These are phyloP conservation scores for Antrozous pallidus DNA, from an alignment of 2,797 vertebrate genomes.

Conservation along the genomic window DNA sequence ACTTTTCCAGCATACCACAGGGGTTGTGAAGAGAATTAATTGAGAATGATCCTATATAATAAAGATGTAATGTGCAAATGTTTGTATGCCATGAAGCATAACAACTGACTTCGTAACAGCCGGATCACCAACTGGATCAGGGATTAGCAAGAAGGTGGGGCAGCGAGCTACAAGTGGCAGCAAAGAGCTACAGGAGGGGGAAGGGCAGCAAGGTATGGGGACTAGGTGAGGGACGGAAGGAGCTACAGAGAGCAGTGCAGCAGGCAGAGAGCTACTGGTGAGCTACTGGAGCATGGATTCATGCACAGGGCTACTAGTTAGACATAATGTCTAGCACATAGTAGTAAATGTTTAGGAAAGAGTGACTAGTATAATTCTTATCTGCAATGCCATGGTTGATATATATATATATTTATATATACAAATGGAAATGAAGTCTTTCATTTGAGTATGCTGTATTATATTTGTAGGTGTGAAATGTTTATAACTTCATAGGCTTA, in stretches of 20 bases:
- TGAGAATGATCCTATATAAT: background rate
- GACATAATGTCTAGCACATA: background rate
- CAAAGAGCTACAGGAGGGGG: too few species aligned
- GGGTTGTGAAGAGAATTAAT: background rate
- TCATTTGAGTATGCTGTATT: background rate
- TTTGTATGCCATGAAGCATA: too few species aligned
- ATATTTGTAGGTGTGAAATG: background rate
- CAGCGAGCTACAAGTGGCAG: too few species aligned
- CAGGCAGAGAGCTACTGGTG: too few species aligned
- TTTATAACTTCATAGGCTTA: background rate
- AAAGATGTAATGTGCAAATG: too few species aligned
- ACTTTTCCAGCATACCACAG: background rate
- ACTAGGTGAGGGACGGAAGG: too few species aligned
- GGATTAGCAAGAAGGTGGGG: too few species aligned
- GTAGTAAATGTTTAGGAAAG: background rate
- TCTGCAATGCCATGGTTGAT: background rate
- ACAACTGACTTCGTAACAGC: too few species aligned
- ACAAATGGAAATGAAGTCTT: background rate
- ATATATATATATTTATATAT: background rate
- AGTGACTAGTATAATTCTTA: background rate
- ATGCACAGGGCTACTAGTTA: background rate
- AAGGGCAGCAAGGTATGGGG: too few species aligned
- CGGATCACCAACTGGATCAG: too few species aligned
- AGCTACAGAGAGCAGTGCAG: too few species aligned
- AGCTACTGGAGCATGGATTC: too few species aligned